phyloP scores from a whole-genome alignment of 2,113 vertebrate species.

The Datnioides undecimradiatus region DNA sequence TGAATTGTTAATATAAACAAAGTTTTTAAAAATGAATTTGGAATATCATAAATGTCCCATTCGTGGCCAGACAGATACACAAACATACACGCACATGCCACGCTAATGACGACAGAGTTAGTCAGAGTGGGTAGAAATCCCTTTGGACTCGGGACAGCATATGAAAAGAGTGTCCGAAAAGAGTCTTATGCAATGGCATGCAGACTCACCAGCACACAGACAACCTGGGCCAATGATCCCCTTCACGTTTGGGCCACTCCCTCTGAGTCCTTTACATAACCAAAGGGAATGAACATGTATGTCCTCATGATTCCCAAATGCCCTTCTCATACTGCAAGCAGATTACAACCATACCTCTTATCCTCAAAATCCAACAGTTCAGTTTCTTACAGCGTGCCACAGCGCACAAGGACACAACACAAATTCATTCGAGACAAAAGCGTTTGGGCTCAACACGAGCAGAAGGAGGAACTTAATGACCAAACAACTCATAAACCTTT shows the following conservation, averaged over 20 bases:
- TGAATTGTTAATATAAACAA: background rate
- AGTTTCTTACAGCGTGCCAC: background rate
- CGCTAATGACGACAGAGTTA: constrained; percentile 26
- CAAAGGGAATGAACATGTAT: constrained; percentile 42
- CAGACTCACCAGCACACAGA: constrained; percentile 43
- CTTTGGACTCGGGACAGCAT: constrained; percentile 37
- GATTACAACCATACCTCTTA: constrained; percentile 26
- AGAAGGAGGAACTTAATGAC: background rate
- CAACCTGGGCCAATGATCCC: constrained; percentile 56
- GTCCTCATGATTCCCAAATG: constrained; percentile 47
- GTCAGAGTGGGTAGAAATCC: constrained; percentile 39
- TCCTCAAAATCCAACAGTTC: background rate
- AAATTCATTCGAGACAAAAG: background rate
- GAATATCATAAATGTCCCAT: background rate
- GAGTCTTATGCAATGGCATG: constrained; percentile 68
- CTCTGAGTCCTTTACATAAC: constrained; percentile 73
- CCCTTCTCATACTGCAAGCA: constrained; percentile 35
- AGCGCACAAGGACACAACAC: background rate
- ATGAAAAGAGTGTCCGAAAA: constrained; percentile 54
- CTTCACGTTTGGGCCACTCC: constrained; percentile 54
- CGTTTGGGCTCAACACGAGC: background rate
- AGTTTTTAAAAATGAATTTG: background rate
- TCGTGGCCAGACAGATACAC: background rate
- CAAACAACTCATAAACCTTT: background rate
- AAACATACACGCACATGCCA: background rate